Conservation (phyloP, 2,888 invertebrate species). For the Eupsilia transversa region DNA sequence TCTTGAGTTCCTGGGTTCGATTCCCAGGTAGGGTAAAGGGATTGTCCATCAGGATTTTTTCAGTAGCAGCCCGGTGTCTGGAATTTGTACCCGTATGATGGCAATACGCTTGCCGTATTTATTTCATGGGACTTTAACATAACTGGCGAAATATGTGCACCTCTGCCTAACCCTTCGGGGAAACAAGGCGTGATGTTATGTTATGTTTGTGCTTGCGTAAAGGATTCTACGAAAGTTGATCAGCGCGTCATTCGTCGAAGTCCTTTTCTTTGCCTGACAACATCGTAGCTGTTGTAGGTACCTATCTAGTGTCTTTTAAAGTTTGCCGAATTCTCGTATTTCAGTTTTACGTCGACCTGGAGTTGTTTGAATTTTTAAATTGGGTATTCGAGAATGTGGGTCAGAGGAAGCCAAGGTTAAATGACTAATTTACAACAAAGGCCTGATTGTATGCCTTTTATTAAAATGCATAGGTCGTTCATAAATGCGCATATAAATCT, state of each 20-base stretch:
- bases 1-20: not conserved
- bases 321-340: constrained; percentile 30
- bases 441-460: constrained; percentile 21
- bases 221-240: not conserved
- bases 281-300: not conserved
- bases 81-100: not conserved
- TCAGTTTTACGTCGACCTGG: constrained; percentile 1
- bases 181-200: not conserved
- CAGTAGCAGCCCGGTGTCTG: too few relatives aligned
- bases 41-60: too few relatives aligned
- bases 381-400: constrained; percentile 20
- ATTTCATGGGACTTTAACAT: too few relatives aligned
- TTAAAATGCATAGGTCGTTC: not conserved
- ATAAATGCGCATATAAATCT: not conserved
- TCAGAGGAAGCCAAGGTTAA: constrained; percentile 25
- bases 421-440: constrained; percentile 13
- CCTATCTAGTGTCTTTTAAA: constrained; percentile 6
- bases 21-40: not conserved
- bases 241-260: not conserved
- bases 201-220: not conserved
- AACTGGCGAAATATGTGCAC: too few relatives aligned
- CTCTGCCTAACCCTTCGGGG: not conserved
- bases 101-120: not conserved
- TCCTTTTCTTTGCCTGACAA: constrained; percentile 5
- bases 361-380: constrained; percentile 30